Base-by-base conservation (phyloP, 2,888 invertebrate species). In the Stenotaenia linearis region DNA sequence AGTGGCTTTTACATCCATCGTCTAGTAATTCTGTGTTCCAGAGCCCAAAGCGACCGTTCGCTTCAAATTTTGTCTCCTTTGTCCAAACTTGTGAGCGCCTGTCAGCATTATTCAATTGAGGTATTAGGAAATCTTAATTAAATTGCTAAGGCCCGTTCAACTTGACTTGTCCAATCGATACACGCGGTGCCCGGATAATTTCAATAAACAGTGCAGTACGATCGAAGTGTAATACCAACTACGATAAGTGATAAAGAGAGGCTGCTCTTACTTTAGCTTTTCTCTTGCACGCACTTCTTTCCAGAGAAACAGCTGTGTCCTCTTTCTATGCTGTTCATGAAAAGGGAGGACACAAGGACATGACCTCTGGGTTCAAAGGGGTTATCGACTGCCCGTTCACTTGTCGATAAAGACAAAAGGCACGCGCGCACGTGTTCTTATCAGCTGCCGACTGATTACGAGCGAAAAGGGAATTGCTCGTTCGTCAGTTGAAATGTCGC, bases 401-500 rank as follows among this genome's bases (percentile, higher is more conserved):
- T 69, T 69, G 69, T 69, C 69, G 69, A 69, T 69, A 69, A 69
- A 69, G 69, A 69, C 69, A 69, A 69, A 69, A 69, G 69, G 69
- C 69, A 69, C 69, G 69, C 69, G 28, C 69, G 69, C 69, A 69
- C 69, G 69, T 69, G 69, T 69, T 69, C 69, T 69, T 69, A 69
- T 69, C 69, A 69, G 69, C 69, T 69, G 69, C 69, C 69, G 69
- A 69, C 69, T 69, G 69, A 69, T 69, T 69, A 69, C 69, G 69
- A 69, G 69, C 69, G 69, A 69, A 69, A 69, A 69, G 69, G 69
- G 69, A 69, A 69, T 69, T 69, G 69, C 69, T 69, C 69, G 69
- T 69, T 69, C 69, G 69, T 69, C 69, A 69, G 69, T 69, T 69
- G 69, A 69, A 69, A 69, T 69, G 69, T 69, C 69, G 69, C 69